Evolutionary conservation across 1,140 invertebrate species (phyloP).

Genomic region (Sycobia sp.): DNA sequence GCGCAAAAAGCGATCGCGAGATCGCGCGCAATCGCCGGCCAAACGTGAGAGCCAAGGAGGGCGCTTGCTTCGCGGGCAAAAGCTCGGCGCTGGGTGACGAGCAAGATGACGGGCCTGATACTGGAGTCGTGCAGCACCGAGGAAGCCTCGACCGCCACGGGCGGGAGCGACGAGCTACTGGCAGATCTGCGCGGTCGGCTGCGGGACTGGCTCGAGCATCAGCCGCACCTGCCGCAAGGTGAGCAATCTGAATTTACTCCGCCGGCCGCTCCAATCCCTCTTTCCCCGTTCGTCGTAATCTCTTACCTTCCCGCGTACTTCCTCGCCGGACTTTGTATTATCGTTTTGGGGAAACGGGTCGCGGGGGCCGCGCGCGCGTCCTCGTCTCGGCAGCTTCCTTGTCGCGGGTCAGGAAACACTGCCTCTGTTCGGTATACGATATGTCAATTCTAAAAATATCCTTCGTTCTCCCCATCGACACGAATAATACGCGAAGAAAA

Average conservation of each 20-base stretch:
- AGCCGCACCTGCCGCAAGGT: conserved; percentile 55
- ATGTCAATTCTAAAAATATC: too few relatives aligned
- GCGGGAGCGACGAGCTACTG: conserved; percentile 44
- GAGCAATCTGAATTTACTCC: not conserved
- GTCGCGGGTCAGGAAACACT: too few relatives aligned
- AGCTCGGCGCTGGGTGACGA: not conserved
- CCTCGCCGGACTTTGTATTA: not conserved
- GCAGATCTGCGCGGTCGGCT: conserved; percentile 43
- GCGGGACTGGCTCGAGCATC: conserved; percentile 54
- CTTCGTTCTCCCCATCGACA: too few relatives aligned
- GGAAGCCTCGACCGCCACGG: conserved; percentile 42
- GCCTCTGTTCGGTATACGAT: too few relatives aligned
- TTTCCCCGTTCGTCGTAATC: not conserved
- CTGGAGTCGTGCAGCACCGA: conserved; percentile 42
- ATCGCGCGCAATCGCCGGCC: too few relatives aligned
- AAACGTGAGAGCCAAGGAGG: too few relatives aligned
- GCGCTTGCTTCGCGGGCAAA: too few relatives aligned
- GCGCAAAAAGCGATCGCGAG: not conserved
- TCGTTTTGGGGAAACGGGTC: too few relatives aligned
- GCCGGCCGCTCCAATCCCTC: not conserved
- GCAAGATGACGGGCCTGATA: conserved; percentile 37
- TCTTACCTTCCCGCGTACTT: not conserved
- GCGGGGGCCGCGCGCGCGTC: not conserved
- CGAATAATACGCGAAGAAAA: too few relatives aligned
- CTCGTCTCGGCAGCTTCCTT: too few relatives aligned